Evolutionary conservation across 2,113 vertebrate genomes (phyloP).

Genomic region (Gymnobelideus leadbeateri): DNA sequence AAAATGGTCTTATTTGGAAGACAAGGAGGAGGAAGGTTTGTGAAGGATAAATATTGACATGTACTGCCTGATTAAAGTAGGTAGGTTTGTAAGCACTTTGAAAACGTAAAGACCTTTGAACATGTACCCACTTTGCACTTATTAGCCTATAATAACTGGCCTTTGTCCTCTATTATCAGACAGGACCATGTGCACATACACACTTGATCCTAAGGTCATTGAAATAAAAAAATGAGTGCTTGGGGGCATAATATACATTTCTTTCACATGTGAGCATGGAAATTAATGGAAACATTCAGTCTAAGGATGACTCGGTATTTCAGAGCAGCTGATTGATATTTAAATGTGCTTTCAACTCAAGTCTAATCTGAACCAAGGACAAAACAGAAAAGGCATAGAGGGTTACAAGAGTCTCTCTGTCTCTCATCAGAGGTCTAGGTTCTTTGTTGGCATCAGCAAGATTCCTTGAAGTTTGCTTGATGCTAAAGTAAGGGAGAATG

Average conservation of each 20-base stretch:
- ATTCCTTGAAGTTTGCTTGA: constrained; percentile 18
- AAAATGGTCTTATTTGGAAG: constrained; percentile 15
- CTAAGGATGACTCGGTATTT: constrained; percentile 20
- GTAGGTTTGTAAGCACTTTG: not conserved
- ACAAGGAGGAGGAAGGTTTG: not conserved
- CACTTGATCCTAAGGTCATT: not conserved
- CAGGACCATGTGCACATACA: not conserved
- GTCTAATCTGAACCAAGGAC: constrained; percentile 38
- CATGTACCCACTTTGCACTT: not conserved
- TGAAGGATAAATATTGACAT: not conserved
- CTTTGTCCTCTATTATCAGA: not conserved
- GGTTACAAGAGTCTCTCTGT: not conserved
- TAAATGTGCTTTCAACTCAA: constrained; percentile 60
- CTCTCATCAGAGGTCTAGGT: not conserved
- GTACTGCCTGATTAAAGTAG: not conserved
- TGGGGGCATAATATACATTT: constrained; percentile 15
- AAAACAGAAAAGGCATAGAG: constrained; percentile 22
- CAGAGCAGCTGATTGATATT: constrained; percentile 38
- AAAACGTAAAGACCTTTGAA: not conserved
- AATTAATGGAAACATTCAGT: not conserved
- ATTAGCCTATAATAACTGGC: not conserved
- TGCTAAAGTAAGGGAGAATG: not conserved
- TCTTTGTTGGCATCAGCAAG: not conserved
- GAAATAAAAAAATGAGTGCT: not conserved
- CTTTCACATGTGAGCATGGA: constrained; percentile 27